These are phyloP conservation scores for Ctenopoma kingsleyae DNA, from an alignment of 2,797 vertebrate genomes.

Conservation along the genomic window DNA sequence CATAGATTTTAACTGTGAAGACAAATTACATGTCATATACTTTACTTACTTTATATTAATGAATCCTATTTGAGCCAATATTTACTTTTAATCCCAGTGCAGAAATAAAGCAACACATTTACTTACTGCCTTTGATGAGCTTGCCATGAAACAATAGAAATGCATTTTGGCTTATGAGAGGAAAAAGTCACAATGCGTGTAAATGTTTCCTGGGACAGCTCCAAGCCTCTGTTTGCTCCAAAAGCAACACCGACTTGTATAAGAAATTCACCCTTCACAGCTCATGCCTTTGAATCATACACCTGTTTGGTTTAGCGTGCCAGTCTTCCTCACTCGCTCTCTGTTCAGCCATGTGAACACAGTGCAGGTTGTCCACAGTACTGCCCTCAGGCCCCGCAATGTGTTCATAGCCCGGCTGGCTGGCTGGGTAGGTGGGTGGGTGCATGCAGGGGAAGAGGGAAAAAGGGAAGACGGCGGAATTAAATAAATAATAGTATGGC, in stretches of 20 bases:
- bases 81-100: slow-evolving; percentile 6
- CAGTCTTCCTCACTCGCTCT: slow-evolving; percentile 83
- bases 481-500: slow-evolving; percentile 82
- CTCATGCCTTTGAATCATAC: slow-evolving; percentile 85
- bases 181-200: slow-evolving; percentile 66
- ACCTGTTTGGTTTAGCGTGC: slow-evolving; percentile 87
- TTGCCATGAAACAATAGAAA: slow-evolving; percentile 49
- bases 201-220: slow-evolving; percentile 80
- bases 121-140: slow-evolving; percentile 25
- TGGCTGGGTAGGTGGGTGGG: slow-evolving; percentile 44
- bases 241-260: slow-evolving; percentile 81
- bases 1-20: neutral
- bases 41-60: neutral
- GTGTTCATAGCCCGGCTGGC: slow-evolving; percentile 85
- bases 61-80: slow-evolving; percentile 3
- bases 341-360: slow-evolving; percentile 87
- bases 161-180: slow-evolving; percentile 38
- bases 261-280: slow-evolving; percentile 87
- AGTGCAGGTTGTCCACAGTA: slow-evolving; percentile 85
- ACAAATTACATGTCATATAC: neutral
- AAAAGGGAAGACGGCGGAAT: slow-evolving; percentile 64
- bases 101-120: neutral
- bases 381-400: slow-evolving; percentile 87
- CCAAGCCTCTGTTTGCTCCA: slow-evolving; percentile 80
- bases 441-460: slow-evolving; percentile 52